Conservation (phyloP, 2,888 invertebrate species). For the Autographa gamma region DNA sequence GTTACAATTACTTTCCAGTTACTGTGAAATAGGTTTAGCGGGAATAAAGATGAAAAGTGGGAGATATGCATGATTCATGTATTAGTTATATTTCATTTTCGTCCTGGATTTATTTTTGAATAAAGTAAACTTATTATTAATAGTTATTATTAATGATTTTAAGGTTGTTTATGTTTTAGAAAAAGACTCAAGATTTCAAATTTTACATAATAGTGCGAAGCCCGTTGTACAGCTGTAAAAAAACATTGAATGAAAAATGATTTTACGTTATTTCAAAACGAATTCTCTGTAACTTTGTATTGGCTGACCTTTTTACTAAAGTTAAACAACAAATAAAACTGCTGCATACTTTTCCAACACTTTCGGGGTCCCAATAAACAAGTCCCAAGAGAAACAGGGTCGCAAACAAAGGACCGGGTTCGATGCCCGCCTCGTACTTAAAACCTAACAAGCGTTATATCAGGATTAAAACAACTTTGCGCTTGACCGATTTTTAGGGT, state of each 20-base stretch:
- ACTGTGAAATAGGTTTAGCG: constrained; percentile 19
- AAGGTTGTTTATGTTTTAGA: no score
- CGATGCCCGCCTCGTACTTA: not conserved
- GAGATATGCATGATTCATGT: constrained; percentile 20
- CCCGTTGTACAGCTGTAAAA: no score
- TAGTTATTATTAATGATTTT: no score
- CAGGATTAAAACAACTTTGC: constrained; percentile 7
- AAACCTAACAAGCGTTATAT: constrained; percentile 9
- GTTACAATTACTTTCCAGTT: constrained; percentile 18
- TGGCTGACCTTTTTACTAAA: not conserved
- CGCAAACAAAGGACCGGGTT: not conserved
- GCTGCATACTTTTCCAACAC: not conserved
- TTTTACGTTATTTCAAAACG: not conserved
- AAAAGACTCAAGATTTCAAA: no score
- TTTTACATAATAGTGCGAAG: no score
- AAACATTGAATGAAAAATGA: not conserved
- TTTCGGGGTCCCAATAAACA: not conserved
- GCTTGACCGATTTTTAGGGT: not conserved
- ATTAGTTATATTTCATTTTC: constrained; percentile 16
- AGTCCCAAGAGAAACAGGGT: not conserved
- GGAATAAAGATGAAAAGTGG: constrained; percentile 26
- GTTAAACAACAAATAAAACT: not conserved
- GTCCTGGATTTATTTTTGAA: no score
- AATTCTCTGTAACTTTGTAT: not conserved
- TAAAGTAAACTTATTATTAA: no score